Percentiles rank a stretch among this genome's conserved stretches.
Evolutionary conservation across 2,113 vertebrate genomes (phyloP).

Genomic region (Poecile atricapillus): DNA sequence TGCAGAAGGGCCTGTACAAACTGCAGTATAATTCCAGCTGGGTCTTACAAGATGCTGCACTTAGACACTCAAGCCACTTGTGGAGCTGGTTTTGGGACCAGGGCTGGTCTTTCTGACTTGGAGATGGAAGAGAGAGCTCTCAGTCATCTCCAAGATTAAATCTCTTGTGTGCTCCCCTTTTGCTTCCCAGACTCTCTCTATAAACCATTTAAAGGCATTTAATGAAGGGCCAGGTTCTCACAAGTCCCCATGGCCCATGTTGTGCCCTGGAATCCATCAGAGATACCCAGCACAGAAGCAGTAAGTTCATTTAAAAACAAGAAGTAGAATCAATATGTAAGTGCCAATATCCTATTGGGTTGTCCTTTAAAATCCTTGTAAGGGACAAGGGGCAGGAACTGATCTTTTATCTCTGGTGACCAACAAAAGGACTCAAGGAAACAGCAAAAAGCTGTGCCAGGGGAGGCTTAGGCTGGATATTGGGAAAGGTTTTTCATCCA

Average conservation of each 20-base stretch:
- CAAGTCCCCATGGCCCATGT: not conserved
- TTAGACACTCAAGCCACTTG: not conserved
- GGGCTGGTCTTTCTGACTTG: not conserved
- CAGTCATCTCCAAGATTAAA: not conserved
- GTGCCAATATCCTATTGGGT: not conserved
- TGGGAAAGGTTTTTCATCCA: not conserved
- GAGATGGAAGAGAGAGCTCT: not conserved
- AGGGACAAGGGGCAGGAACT: not conserved
- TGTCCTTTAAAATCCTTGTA: not conserved
- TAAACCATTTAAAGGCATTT: not conserved
- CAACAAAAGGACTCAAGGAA: not conserved
- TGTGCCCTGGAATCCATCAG: not conserved
- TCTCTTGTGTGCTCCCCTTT: not conserved
- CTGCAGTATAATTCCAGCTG: not conserved
- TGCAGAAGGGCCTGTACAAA: not conserved
- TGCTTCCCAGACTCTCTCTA: not conserved
- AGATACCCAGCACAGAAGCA: not conserved
- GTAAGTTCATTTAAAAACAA: not conserved
- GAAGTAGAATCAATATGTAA: not conserved
- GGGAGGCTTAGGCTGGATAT: not conserved
- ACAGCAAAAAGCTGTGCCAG: not conserved
- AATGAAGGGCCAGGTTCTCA: not conserved
- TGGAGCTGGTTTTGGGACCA: not conserved
- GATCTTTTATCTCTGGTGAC: not conserved
- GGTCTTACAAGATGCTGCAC: not conserved